Evolutionary conservation across 2,888 invertebrate genomes (phyloP).

Genomic region (Ormyrus labotus): DNA sequence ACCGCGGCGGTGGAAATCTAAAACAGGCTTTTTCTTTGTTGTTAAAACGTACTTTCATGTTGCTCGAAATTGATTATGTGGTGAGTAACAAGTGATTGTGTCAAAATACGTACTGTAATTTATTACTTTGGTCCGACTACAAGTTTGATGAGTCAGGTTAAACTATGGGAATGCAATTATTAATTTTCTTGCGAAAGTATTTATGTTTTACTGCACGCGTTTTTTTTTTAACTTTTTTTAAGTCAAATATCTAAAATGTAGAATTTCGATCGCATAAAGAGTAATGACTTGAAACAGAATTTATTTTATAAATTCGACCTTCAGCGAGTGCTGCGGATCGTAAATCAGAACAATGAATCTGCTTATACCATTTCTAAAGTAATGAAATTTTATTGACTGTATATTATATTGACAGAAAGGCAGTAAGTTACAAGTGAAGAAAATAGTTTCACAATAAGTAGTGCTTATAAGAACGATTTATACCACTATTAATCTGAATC

Average conservation of each 20-base stretch:
- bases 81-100: too few species aligned
- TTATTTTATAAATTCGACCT: constrained; percentile 24
- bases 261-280: background rate
- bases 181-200: background rate
- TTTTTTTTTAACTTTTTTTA: too few species aligned
- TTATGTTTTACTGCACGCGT: too few species aligned
- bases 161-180: background rate
- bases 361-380: background rate
- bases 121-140: too few species aligned
- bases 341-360: constrained; percentile 23
- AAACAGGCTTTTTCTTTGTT: too few species aligned
- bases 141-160: background rate
- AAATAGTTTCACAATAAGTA: constrained; percentile 28
- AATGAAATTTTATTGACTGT: constrained; percentile 10
- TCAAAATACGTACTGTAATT: too few species aligned
- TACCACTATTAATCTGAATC: constrained; percentile 1
- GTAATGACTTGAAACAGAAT: constrained; percentile 6
- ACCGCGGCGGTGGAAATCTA: too few species aligned
- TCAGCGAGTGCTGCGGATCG: background rate
- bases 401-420: constrained; percentile 21
- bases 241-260: background rate
- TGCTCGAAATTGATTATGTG: too few species aligned
- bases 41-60: too few species aligned
- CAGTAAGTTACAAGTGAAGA: constrained; percentile 13
- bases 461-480: constrained; percentile 26